Evolutionary conservation across 2,113 vertebrate species (phyloP), one percentile per base, ranked within the genome.

Genomic region (Pterocles burchelli): DNA sequence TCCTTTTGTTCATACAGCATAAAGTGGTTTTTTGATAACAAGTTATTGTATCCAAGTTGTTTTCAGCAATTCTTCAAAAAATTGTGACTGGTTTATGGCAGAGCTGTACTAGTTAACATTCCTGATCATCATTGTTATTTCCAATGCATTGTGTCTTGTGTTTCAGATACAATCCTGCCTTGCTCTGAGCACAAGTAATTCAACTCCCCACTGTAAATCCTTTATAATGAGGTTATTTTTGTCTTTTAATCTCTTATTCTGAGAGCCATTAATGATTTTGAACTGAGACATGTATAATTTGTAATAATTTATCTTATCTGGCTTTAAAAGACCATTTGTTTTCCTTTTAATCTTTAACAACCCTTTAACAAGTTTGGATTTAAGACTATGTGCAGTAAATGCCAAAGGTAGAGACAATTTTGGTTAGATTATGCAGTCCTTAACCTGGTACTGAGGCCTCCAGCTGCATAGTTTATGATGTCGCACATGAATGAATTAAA

Each of bases 211-310:
- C 79, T 89, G 85, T 65, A 97, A 97, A 97, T 97, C 78, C 46
- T 96, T 95, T 71, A 82, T 94, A 97, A 96, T 94, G 83, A 97
- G 85, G 89, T 86, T 82, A 81, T 88, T 96, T 97, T 96, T 97
- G 94, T 91, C 76, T 82, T 96, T 94, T 88, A 97, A 81, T 95
- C 71, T 96, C 74, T 78, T 70, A 81, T 43, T 87, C 73, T 85
- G 62, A 96, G 87, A 96, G 5, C 36, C 90, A 65, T 93, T 97
- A 97, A 93, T 87, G 79, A 95, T 97, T 97, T 97, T 86, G 75
- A 92, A 89, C 71, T 90, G 58, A 93, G 87, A 96, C 57, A 10
- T 79, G 48, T 92, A 81, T 97, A 96, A 93, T 93, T 96, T 96
- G 86, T 95, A 97, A 92, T 95, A 93, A 93, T 96, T 97, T 95